Conservation (phyloP, 92 coral and sea anemone species). For the Paramuricea clavata region DNA sequence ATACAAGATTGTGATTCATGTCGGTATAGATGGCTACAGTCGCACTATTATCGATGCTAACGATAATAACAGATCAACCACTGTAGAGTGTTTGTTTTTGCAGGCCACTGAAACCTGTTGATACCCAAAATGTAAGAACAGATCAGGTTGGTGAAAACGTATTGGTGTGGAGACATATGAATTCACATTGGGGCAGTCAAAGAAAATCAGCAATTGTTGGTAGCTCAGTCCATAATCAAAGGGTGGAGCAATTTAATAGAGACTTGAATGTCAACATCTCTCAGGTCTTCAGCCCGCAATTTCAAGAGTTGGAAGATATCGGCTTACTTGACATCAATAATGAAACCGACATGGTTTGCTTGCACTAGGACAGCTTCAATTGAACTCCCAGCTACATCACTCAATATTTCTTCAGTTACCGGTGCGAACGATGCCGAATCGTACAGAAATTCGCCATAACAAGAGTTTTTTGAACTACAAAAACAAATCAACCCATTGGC, state of each 20-base stretch:
- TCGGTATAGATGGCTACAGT: conserved; percentile 33
- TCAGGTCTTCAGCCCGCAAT: conserved; percentile 10
- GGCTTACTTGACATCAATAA: conserved; percentile 21
- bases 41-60: not conserved
- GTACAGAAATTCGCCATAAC: not conserved
- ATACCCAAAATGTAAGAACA: conserved; percentile 12
- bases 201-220: conserved; percentile 32
- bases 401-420: not conserved
- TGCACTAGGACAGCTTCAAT: conserved; percentile 31
- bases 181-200: not conserved
- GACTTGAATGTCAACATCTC: conserved; percentile 33
- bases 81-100: conserved; percentile 2
- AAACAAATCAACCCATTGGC: conserved; percentile 24
- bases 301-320: conserved; percentile 13
- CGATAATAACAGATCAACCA: conserved; percentile 32
- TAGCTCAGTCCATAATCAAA: conserved; percentile 45
- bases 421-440: not conserved
- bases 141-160: conserved; percentile 32
- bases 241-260: conserved; percentile 30
- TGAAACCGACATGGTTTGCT: conserved; percentile 40
- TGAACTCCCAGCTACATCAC: conserved; percentile 1
- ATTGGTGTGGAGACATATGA: conserved; percentile 26
- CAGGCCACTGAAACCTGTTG: not conserved
- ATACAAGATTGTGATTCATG: conserved; percentile 32
- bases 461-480: conserved; percentile 4